Conservation (phyloP, 2,797 vertebrate genomes). For the Pipistrellus pygmaeus region DNA sequence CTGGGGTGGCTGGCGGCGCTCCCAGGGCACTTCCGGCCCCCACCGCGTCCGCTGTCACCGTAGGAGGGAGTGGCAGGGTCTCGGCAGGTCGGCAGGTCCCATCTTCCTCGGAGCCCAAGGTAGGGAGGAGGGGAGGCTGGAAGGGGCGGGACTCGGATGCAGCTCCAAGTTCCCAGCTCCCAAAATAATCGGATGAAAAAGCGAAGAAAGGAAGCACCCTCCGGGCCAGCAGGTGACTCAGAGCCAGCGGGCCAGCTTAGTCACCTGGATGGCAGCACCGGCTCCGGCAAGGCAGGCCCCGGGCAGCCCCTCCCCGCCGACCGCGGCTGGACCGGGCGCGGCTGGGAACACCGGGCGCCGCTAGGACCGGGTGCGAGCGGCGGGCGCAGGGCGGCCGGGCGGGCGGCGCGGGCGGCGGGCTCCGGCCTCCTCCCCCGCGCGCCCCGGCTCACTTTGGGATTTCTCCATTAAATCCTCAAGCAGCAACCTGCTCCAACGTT, state of each 20-base stretch:
- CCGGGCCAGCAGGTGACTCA: constrained; percentile 83
- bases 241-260: constrained; percentile 85
- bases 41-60: constrained; percentile 57
- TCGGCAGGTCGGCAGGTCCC: constrained; percentile 64
- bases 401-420: background rate
- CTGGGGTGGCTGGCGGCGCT: constrained; percentile 30
- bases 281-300: constrained; percentile 66
- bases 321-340: too few relatives aligned
- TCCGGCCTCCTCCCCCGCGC: constrained; percentile 57
- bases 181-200: constrained; percentile 80
- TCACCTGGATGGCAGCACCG: constrained; percentile 85
- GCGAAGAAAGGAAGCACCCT: constrained; percentile 71
- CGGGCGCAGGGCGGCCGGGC: background rate
- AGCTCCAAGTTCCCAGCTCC: constrained; percentile 79
- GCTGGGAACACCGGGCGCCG: background rate
- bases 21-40: constrained; percentile 34
- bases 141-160: constrained; percentile 75
- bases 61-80: constrained; percentile 18
- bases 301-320: constrained; percentile 57
- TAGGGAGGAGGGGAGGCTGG: constrained; percentile 51
- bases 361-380: constrained; percentile 42
- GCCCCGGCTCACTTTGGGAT: constrained; percentile 57
- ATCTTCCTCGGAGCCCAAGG: constrained; percentile 72
- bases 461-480: constrained; percentile 84
- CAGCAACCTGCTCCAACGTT: constrained; percentile 84